These are phyloP conservation scores for Prionailurus bengalensis DNA, from an alignment of 2,113 vertebrate genomes.

Conservation along the genomic window DNA sequence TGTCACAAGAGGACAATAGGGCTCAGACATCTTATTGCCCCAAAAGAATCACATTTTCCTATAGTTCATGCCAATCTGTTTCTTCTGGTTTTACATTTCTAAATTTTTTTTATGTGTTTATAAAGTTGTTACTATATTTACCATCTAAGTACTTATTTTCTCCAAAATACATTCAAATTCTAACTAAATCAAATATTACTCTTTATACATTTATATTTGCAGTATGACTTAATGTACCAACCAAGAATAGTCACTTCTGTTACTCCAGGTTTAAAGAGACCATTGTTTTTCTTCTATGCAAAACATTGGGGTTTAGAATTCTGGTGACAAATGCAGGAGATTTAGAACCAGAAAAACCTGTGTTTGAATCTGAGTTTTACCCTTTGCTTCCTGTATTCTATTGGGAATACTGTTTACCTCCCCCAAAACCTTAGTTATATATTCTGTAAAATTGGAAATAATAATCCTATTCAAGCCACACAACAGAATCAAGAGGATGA, in stretches of 20 bases:
- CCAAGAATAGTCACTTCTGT: neutral
- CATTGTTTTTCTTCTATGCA: neutral
- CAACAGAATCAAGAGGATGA: neutral
- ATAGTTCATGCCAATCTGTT: neutral
- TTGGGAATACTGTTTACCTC: neutral
- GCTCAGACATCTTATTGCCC: neutral
- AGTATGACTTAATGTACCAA: neutral
- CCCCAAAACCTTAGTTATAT: neutral
- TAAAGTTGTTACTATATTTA: neutral
- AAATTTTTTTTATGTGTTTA: neutral
- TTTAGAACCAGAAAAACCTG: neutral
- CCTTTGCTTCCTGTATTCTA: neutral
- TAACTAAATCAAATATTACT: neutral
- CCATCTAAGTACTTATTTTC: neutral
- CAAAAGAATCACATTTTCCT: neutral
- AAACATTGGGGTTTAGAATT: neutral
- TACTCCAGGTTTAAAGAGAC: neutral
- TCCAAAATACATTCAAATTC: neutral
- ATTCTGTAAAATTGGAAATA: constrained; percentile 29
- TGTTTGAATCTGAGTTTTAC: neutral
- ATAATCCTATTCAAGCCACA: neutral
- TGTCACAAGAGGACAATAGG: neutral
- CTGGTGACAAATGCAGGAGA: neutral
- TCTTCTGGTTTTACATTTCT: neutral
- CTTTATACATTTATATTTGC: neutral